A percentile compares a stretch with the other conserved stretches of the same genome.
Conservation (phyloP, 2,888 invertebrate genomes). For the Hydrotaea diabolus region DNA sequence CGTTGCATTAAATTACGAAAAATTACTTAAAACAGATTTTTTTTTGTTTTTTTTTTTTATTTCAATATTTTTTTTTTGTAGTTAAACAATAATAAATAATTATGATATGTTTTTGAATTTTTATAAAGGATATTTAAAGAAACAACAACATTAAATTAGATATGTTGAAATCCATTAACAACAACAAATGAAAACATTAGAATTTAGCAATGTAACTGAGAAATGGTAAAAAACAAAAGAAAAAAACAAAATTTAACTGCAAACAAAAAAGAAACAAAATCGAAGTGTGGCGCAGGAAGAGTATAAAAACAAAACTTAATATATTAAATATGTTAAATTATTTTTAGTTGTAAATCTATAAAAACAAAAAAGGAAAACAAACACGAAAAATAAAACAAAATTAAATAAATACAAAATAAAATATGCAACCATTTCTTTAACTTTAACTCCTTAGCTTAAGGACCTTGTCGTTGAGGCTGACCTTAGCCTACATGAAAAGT, state of each 20-base stretch:
- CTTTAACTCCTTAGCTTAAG: no score
- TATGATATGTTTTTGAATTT: slow-evolving; percentile 42
- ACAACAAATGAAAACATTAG: slow-evolving; percentile 45
- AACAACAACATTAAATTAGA: slow-evolving; percentile 43
- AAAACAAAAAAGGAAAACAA: no score
- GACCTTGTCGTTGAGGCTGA: no score
- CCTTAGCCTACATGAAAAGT: no score
- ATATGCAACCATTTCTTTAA: neutral
- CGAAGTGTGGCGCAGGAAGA: slow-evolving; percentile 17
- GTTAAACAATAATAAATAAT: slow-evolving; percentile 49
- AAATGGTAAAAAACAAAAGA: slow-evolving; percentile 58
- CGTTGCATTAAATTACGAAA: neutral
- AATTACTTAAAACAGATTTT: neutral
- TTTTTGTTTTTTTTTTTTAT: neutral
- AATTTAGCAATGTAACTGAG: slow-evolving; percentile 67
- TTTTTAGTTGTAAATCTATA: slow-evolving; percentile 67
- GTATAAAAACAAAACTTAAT: slow-evolving; percentile 48
- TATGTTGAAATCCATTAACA: slow-evolving; percentile 29
- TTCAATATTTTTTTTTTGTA: slow-evolving; percentile 55
- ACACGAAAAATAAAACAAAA: slow-evolving; percentile 42
- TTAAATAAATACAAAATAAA: slow-evolving; percentile 28
- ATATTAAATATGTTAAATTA: slow-evolving; percentile 70
- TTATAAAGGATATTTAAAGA: slow-evolving; percentile 46
- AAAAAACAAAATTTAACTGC: slow-evolving; percentile 8
- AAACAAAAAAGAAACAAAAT: no score